Conservation (phyloP, 2,797 vertebrate species). For the Geotrypetes seraphini region DNA sequence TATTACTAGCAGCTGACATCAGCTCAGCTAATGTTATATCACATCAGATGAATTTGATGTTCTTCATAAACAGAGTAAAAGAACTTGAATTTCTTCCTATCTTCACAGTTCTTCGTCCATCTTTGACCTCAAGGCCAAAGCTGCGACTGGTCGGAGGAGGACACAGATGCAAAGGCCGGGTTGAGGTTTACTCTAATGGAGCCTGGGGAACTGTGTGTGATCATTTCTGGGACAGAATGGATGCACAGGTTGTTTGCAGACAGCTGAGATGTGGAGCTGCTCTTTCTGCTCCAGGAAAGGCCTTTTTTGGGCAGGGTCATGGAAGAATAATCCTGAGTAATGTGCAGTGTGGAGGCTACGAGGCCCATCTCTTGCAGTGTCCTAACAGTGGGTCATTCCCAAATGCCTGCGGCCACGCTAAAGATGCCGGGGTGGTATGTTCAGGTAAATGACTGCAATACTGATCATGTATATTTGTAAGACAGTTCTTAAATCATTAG, state of each 20-base stretch:
- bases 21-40: too few relatives aligned
- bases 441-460: rapidly evolving
- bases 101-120: too few relatives aligned
- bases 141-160: slow-evolving; percentile 19
- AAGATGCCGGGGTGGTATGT: slow-evolving; percentile 53
- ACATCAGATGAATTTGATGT: too few relatives aligned
- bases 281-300: slow-evolving; percentile 1
- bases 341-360: slow-evolving; percentile 54
- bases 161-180: slow-evolving; percentile 13
- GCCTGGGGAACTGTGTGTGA: slow-evolving; percentile 22
- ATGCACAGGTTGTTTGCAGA: slow-evolving; percentile 29
- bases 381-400: slow-evolving; percentile 52
- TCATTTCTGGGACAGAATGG: slow-evolving; percentile 7
- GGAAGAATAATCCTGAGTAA: slow-evolving; percentile 55
- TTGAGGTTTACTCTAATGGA: slow-evolving; percentile 11
- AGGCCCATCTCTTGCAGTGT: slow-evolving; percentile 54
- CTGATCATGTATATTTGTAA: too few relatives aligned
- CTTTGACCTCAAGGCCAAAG: too few relatives aligned
- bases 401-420: slow-evolving; percentile 60
- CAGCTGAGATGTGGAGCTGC: slow-evolving; percentile 14
- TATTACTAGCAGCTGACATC: too few relatives aligned
- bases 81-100: too few relatives aligned
- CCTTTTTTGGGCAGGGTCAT: slow-evolving; percentile 56
- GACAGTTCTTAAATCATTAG: too few relatives aligned
- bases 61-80: too few relatives aligned